These are phyloP conservation scores for Stomorhina lunata DNA, from an alignment of 2,888 invertebrate species.

Conservation along the genomic window DNA sequence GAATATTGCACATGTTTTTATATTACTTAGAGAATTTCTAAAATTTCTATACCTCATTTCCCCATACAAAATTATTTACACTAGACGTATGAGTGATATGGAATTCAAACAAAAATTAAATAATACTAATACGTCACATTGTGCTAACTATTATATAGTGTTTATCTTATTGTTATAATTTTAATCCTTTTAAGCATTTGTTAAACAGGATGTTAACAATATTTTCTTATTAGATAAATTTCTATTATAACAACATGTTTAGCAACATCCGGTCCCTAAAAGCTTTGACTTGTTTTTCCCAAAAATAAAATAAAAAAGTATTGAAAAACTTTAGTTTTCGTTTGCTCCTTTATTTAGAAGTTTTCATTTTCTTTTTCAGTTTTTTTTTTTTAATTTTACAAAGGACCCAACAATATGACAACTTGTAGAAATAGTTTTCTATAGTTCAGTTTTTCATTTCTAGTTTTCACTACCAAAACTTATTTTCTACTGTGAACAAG, in stretches of 20 bases:
- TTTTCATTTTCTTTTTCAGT: not conserved
- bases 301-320: not conserved
- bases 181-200: not conserved
- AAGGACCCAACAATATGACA: conserved; percentile 24
- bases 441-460: not conserved
- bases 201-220: conserved; percentile 10
- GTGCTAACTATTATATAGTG: no score
- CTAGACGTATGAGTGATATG: not conserved
- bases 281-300: conserved; percentile 10
- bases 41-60: no score
- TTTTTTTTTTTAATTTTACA: conserved; percentile 1
- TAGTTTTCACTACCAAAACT: not conserved
- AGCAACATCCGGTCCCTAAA: conserved; percentile 21
- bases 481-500: not conserved
- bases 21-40: no score
- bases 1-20: no score
- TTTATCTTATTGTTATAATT: not conserved
- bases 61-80: not conserved
- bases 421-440: conserved; percentile 21
- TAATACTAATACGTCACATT: not conserved
- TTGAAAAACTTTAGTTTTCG: not conserved
- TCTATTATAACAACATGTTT: not conserved
- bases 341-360: not conserved
- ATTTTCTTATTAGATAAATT: not conserved
- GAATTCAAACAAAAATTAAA: not conserved